Evolutionary conservation across 2,113 vertebrate species (phyloP), one percentile per base, ranked within the genome.

Genomic region (Tachysurus vachellii): DNA sequence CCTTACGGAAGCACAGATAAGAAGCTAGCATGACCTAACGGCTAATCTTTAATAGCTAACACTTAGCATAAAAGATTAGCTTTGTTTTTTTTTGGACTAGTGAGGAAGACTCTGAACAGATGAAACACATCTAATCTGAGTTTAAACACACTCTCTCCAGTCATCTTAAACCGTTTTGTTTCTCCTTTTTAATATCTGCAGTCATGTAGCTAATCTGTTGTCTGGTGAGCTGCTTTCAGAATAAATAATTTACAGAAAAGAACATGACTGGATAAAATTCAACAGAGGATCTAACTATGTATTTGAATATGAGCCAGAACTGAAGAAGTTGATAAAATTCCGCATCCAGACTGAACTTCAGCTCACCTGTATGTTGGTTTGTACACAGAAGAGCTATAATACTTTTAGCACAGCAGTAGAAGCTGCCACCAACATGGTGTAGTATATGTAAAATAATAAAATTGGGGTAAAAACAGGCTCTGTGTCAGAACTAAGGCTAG

Each of bases 371-470:
- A 19, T 42, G 17, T 4, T 42, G 2, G 11, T 4, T 47, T 73
- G 19, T 73, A 73, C 19, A 61, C 79, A 44, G 42, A 28, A 53
- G 23, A 50, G 1, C 26, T 85, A 26, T 57, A 53, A 31, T 59
- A 62, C 56, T 42, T 85, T 50, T 17, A 62, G 26, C 7, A 16
- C 57, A 56, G 47, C 54, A 14, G 36, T 12, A 70, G 21, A 54
- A 80, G 26, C 26, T 59, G 70, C 61, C 82, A 70, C 76, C 56
- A 68, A 44, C 61, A 64, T n/a, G 44, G 53, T 59, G 64, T 44
- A 81, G 11, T 79, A 66, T 31, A 64, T 56, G 50, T 82, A 85
- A 86, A 91, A 77, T 17, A 44, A 75, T 85, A 57, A 50, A 50
- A 80, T 57, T 80, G 71, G 62, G 47, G 80, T 64, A 66, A 86